Conservation (phyloP, 2,888 invertebrate genomes). For the Ethmia dodecea region DNA sequence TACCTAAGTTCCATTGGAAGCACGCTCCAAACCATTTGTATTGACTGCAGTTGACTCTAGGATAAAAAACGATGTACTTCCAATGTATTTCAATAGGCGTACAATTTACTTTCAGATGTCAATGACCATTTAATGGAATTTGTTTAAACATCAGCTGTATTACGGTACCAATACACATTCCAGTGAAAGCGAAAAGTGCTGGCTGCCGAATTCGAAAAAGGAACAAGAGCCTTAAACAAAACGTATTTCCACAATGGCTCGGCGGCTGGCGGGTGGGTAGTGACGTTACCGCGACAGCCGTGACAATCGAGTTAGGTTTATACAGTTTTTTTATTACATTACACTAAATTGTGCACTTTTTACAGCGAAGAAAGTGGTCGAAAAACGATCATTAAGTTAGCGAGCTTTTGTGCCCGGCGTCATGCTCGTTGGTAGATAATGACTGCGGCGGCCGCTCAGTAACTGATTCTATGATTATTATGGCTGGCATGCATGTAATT, state of each 20-base stretch:
- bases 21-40: too few species aligned
- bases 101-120: background rate
- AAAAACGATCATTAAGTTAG: slow-evolving; percentile 52
- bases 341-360: slow-evolving; percentile 37
- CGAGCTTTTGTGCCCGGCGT: slow-evolving; percentile 36
- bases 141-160: slow-evolving; percentile 27
- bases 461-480: slow-evolving; percentile 29
- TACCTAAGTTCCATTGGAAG: too few species aligned
- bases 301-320: slow-evolving; percentile 69
- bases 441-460: slow-evolving; percentile 17
- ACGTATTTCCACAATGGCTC: slow-evolving; percentile 24
- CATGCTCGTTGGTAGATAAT: slow-evolving; percentile 29
- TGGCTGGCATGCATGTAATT: slow-evolving; percentile 29
- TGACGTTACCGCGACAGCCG: slow-evolving; percentile 35
- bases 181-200: slow-evolving; percentile 61
- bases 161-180: slow-evolving; percentile 37
- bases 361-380: slow-evolving; percentile 55
- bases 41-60: too few species aligned
- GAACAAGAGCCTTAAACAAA: slow-evolving; percentile 21
- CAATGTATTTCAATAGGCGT: slow-evolving; percentile 4
- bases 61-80: background rate
- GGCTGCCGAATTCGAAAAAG: slow-evolving; percentile 34
- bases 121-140: slow-evolving; percentile 10
- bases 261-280: slow-evolving; percentile 12
- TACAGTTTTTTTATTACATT: slow-evolving; percentile 30